phyloP scores from a whole-genome alignment of 2,797 vertebrate genomes.

The Buceros bicornis region DNA sequence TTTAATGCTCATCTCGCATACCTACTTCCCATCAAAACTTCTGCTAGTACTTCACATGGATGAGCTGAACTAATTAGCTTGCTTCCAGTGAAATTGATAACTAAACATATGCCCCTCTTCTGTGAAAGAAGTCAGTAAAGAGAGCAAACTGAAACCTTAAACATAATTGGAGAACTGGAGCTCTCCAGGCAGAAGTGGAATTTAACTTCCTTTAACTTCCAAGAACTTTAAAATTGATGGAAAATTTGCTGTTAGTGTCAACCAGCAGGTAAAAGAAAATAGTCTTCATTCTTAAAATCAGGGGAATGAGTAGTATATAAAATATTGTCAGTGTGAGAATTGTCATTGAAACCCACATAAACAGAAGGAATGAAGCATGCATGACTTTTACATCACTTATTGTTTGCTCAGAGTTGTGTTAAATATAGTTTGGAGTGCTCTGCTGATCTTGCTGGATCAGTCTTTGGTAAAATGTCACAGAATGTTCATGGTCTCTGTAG shows the following conservation, averaged over 20 bases:
- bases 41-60: neutral
- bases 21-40: neutral
- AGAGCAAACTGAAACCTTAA: neutral
- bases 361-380: neutral
- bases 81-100: neutral
- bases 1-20: neutral
- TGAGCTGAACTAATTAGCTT: neutral
- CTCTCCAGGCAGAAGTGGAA: neutral
- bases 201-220: neutral
- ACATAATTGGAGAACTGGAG: neutral
- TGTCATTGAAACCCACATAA: neutral
- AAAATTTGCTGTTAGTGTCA: neutral
- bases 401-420: neutral
- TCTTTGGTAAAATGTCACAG: neutral
- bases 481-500: neutral
- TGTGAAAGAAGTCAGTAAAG: neutral
- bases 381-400: neutral
- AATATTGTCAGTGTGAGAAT: neutral
- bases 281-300: neutral
- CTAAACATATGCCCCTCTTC: neutral
- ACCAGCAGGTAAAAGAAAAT: neutral
- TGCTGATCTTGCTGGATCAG: neutral
- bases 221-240: neutral
- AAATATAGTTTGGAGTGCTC: neutral
- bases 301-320: neutral